Conservation (phyloP, 2,797 vertebrate genomes). For the Hephaestus fuliginosus region DNA sequence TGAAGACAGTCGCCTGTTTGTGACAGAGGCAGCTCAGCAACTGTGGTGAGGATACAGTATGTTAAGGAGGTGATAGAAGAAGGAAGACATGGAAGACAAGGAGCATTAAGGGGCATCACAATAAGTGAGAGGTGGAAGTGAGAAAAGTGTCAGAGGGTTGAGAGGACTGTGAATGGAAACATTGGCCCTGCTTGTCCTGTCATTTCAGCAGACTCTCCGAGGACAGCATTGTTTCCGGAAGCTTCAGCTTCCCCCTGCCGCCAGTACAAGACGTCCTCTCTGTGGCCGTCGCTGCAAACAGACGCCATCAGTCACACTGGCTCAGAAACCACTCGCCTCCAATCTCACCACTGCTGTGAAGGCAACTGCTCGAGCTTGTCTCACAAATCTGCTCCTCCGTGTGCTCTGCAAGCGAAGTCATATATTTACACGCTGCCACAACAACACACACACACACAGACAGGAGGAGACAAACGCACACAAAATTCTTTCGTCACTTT, state of each 20-base stretch:
- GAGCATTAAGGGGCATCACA: constrained; percentile 64
- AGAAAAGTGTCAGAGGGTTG: constrained; percentile 65
- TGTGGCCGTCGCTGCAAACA: constrained; percentile 70
- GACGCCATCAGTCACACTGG: constrained; percentile 81
- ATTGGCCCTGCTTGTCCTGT: constrained; percentile 66
- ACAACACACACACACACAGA: constrained; percentile 45
- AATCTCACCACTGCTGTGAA: constrained; percentile 84
- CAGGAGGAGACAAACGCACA: constrained; percentile 30
- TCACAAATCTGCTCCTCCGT: constrained; percentile 83
- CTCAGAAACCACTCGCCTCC: constrained; percentile 76
- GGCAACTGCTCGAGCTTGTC: constrained; percentile 82
- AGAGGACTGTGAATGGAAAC: constrained; percentile 72
- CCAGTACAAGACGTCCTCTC: constrained; percentile 75
- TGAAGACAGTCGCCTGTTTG: constrained; percentile 36
- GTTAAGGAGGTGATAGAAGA: constrained; percentile 54
- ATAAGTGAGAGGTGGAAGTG: constrained; percentile 70
- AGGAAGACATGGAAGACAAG: constrained; percentile 47
- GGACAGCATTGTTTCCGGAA: constrained; percentile 60
- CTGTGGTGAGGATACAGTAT: constrained; percentile 16
- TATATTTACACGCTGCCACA: constrained; percentile 74
- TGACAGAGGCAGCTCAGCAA: constrained; percentile 35
- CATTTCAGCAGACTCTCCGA: constrained; percentile 63
- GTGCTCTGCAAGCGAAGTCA: constrained; percentile 72
- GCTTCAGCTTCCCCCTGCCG: constrained; percentile 54
- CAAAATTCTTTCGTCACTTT: constrained; percentile 53